Percentiles rank a stretch among this genome's conserved stretches.
These are phyloP conservation scores for Thermophis baileyi DNA, from an alignment of 2,113 vertebrate genomes.

Conservation along the genomic window DNA sequence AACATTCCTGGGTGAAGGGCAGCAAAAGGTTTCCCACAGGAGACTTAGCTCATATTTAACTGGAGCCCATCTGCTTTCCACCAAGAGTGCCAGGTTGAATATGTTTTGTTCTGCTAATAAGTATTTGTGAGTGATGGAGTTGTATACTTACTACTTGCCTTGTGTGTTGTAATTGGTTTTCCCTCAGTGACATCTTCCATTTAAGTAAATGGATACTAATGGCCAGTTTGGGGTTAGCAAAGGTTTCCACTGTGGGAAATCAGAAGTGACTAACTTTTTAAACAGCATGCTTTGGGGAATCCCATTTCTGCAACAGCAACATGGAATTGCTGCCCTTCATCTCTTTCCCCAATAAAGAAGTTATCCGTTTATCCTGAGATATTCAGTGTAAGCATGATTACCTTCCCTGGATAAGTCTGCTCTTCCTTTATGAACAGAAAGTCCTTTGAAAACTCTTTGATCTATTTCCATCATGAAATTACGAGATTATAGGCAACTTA, in stretches of 20 bases:
- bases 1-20: background rate
- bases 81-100: background rate
- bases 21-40: background rate
- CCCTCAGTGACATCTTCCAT: background rate
- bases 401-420: background rate
- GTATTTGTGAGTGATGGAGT: background rate
- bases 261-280: background rate
- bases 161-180: background rate
- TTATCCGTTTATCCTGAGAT: background rate
- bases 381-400: background rate
- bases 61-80: background rate
- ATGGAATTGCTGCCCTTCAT: background rate
- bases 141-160: background rate
- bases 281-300: background rate
- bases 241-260: background rate
- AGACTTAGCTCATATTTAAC: background rate
- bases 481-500: background rate
- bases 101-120: background rate
- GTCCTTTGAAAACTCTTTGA: background rate
- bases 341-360: background rate
- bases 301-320: background rate
- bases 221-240: background rate
- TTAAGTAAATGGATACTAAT: background rate
- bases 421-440: background rate
- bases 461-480: background rate